These are phyloP conservation scores for Falco novaeseelandiae DNA, from an alignment of 2,797 vertebrate species.

Conservation along the genomic window DNA sequence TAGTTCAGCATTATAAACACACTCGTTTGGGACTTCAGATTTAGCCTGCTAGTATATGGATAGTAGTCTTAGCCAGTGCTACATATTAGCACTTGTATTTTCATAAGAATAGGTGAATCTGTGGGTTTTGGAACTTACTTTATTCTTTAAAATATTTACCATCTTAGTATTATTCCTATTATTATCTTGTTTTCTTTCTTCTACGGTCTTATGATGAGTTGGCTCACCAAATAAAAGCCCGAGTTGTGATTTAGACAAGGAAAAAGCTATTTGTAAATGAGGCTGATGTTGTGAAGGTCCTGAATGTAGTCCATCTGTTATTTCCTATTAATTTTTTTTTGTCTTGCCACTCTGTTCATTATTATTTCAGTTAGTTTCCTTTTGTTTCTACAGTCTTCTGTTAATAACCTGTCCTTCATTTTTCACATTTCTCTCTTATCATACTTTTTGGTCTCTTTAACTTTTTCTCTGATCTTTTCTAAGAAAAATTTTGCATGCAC, in stretches of 20 bases:
- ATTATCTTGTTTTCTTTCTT: neutral
- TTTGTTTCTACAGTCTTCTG: neutral
- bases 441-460: neutral
- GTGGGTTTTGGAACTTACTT: neutral
- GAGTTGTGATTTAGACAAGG: neutral
- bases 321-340: neutral
- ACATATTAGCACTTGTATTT: neutral
- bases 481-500: neutral
- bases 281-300: neutral
- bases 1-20: neutral
- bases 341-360: neutral
- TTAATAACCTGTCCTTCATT: neutral
- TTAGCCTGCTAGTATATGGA: neutral
- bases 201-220: neutral
- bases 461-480: slow-evolving; percentile 10
- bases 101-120: neutral
- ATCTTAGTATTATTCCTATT: neutral
- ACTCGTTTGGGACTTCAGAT: neutral
- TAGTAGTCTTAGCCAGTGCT: neutral
- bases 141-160: neutral
- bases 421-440: neutral
- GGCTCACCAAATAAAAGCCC: neutral
- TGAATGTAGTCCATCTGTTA: neutral
- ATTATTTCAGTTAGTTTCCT: neutral
- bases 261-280: neutral